A percentile compares a stretch with the other conserved stretches of the same genome.
phyloP scores from a whole-genome alignment of 2,888 invertebrate genomes.

The Phytoseiulus persimilis region DNA sequence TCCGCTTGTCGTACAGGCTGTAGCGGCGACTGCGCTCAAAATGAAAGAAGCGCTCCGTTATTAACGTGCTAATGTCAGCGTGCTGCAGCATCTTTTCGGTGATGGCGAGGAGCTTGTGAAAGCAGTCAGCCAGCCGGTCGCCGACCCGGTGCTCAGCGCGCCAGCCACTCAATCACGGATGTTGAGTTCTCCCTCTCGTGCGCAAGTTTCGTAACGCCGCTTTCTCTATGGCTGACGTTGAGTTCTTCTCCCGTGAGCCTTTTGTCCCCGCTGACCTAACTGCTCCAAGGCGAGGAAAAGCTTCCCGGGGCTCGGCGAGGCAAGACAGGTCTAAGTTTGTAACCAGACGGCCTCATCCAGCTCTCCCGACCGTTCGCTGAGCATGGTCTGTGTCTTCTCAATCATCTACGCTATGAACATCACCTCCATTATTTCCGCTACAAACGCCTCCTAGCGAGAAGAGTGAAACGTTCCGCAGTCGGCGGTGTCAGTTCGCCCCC shows the following conservation, averaged over 20 bases:
- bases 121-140: neutral
- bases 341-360: neutral
- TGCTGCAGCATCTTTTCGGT: neutral
- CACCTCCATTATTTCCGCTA: constrained; percentile 5
- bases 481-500: neutral
- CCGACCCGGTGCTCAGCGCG: neutral
- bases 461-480: constrained; percentile 5
- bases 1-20: neutral
- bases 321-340: neutral
- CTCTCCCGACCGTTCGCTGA: neutral
- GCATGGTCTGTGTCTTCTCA: neutral
- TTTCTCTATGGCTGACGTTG: neutral
- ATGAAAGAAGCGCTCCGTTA: neutral
- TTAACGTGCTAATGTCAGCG: neutral
- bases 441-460: neutral
- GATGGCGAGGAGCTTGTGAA: neutral
- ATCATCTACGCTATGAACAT: neutral
- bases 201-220: neutral
- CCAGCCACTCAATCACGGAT: neutral
- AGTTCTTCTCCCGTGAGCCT: neutral
- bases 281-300: neutral
- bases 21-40: neutral
- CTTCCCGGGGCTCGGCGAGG: neutral
- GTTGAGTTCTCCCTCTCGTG: neutral
- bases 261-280: neutral